These are phyloP conservation scores for Phataginus tetradactyla DNA, from an alignment of 2,797 vertebrate genomes.

Conservation along the genomic window DNA sequence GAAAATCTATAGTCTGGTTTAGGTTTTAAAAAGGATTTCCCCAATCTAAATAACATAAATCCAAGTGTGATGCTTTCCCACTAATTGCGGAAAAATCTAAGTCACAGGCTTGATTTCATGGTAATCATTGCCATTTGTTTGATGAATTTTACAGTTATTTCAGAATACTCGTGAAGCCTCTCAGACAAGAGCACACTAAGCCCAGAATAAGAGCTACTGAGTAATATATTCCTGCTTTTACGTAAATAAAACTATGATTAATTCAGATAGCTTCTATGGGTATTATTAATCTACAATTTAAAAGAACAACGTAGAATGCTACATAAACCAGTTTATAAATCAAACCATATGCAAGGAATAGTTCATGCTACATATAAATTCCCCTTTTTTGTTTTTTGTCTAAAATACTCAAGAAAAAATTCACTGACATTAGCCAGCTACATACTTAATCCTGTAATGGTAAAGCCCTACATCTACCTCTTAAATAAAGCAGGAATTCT, in stretches of 20 bases:
- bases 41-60: slow-evolving; percentile 95
- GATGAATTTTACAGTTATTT: slow-evolving; percentile 86
- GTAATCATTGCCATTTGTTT: slow-evolving; percentile 92
- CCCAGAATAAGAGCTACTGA: slow-evolving; percentile 73
- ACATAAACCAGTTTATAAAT: background rate
- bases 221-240: slow-evolving; percentile 75
- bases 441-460: background rate
- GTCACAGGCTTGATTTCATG: slow-evolving; percentile 91
- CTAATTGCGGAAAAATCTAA: slow-evolving; percentile 91
- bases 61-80: slow-evolving; percentile 88
- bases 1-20: slow-evolving; percentile 89
- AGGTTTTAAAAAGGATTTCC: slow-evolving; percentile 93
- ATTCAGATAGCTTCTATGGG: slow-evolving; percentile 35
- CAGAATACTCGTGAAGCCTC: slow-evolving; percentile 78
- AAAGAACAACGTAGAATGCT: slow-evolving; percentile 26
- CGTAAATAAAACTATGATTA: slow-evolving; percentile 75
- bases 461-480: background rate
- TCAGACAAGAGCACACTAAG: slow-evolving; percentile 78
- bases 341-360: background rate
- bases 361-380: background rate
- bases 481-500: background rate
- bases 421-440: background rate
- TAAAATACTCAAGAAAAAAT: background rate
- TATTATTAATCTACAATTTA: slow-evolving; percentile 54
- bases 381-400: background rate